Conservation (phyloP, 2,797 vertebrate species). For the Sus cebifrons region DNA sequence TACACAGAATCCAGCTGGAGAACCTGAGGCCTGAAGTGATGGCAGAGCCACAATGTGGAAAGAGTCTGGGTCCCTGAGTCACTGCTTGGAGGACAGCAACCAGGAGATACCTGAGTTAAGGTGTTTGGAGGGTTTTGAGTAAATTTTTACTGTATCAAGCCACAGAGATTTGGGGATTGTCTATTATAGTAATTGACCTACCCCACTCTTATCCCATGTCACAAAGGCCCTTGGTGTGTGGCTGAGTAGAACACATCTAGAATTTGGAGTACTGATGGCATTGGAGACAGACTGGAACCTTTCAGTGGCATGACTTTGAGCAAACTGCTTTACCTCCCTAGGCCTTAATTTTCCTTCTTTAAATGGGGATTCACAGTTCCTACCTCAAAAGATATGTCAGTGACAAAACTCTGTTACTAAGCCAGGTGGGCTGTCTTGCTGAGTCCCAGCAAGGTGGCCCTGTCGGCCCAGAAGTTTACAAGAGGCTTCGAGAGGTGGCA, state of each 20-base stretch:
- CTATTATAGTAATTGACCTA: not conserved
- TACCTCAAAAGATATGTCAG: not conserved
- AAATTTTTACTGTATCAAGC: not conserved
- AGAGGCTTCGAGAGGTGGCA: not conserved
- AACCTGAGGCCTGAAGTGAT: rapidly evolving
- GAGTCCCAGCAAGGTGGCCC: not conserved
- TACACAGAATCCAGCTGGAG: not conserved
- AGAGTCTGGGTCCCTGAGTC: not conserved
- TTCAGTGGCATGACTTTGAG: not conserved
- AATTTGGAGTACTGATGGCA: not conserved
- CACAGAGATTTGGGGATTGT: not conserved
- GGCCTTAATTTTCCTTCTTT: not conserved
- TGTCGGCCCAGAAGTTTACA: not conserved
- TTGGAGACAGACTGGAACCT: too few species aligned
- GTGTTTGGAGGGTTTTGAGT: too few species aligned
- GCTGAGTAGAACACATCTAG: not conserved
- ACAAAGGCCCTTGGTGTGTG: not conserved
- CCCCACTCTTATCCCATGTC: not conserved
- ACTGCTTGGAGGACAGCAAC: not conserved
- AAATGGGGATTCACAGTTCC: not conserved
- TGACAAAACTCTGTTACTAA: not conserved
- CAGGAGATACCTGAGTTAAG: not conserved
- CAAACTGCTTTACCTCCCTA: not conserved
- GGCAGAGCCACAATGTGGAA: not conserved
- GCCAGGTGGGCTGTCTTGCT: rapidly evolving